These are phyloP conservation scores for Brienomyrus brachyistius DNA, from an alignment of 2,113 vertebrate species.

Conservation along the genomic window DNA sequence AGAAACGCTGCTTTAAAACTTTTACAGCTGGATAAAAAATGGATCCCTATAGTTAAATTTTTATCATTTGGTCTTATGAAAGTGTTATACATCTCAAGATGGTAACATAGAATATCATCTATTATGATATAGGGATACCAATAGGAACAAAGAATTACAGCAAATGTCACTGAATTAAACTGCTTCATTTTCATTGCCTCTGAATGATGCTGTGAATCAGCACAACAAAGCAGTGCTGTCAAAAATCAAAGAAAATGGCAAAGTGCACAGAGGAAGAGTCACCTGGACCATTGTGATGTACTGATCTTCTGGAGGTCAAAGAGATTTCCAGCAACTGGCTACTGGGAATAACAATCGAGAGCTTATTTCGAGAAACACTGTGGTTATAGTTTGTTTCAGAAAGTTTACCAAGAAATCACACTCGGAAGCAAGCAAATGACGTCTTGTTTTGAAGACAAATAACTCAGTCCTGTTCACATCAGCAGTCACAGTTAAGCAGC, in stretches of 20 bases:
- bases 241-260: not conserved
- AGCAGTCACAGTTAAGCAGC: not conserved
- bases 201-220: slow-evolving; percentile 20
- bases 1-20: not conserved
- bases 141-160: slow-evolving; percentile 25
- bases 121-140: not conserved
- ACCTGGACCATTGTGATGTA: not conserved
- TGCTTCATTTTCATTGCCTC: slow-evolving; percentile 37
- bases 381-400: not conserved
- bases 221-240: not conserved
- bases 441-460: not conserved
- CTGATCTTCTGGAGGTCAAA: not conserved
- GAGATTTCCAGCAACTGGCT: not conserved
- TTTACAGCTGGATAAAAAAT: not conserved
- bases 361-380: not conserved
- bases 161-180: slow-evolving; percentile 30
- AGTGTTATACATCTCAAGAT: not conserved
- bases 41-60: not conserved
- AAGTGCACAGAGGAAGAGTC: not conserved
- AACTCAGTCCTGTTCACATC: not conserved
- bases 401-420: not conserved
- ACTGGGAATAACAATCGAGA: not conserved
- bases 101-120: not conserved
- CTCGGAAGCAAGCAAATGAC: not conserved
- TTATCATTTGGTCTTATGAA: not conserved